Conservation (phyloP, 2,113 vertebrate species). For the Indri indri region DNA sequence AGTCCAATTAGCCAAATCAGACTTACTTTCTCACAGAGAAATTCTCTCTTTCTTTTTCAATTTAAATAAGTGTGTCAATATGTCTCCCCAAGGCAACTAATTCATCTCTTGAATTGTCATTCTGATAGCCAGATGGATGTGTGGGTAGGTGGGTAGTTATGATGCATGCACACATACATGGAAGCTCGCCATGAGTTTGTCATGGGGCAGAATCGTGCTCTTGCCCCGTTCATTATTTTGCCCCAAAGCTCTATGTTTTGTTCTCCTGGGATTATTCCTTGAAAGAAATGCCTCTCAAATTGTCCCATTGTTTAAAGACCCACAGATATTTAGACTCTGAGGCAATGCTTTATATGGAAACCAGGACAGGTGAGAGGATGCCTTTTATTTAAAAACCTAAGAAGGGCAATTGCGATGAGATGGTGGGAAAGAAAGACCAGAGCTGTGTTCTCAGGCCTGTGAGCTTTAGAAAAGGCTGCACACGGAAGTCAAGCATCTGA, state of each 20-base stretch:
- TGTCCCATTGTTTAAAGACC: not conserved
- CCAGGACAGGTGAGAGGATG: not conserved
- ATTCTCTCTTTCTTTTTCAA: not conserved
- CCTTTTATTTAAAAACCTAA: not conserved
- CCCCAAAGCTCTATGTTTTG: not conserved
- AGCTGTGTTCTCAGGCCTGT: not conserved
- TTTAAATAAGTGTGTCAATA: not conserved
- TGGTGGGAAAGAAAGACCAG: not conserved
- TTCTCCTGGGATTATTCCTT: not conserved
- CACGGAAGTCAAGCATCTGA: not conserved
- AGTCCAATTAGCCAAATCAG: not conserved
- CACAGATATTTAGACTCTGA: not conserved
- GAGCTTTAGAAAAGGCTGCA: not conserved
- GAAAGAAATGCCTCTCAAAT: not conserved
- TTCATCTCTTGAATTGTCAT: not conserved
- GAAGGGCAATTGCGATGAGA: not conserved
- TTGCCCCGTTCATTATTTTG: not conserved
- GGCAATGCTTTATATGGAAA: not conserved
- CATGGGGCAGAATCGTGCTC: not conserved
- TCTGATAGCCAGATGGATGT: not conserved
- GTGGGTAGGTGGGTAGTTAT: not conserved
- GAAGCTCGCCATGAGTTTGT: not conserved
- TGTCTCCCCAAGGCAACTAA: not conserved
- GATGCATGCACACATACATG: not conserved
- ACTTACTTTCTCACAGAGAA: not conserved